phyloP scores from a whole-genome alignment of 2,888 invertebrate species.

The Metallyticus violacea region DNA sequence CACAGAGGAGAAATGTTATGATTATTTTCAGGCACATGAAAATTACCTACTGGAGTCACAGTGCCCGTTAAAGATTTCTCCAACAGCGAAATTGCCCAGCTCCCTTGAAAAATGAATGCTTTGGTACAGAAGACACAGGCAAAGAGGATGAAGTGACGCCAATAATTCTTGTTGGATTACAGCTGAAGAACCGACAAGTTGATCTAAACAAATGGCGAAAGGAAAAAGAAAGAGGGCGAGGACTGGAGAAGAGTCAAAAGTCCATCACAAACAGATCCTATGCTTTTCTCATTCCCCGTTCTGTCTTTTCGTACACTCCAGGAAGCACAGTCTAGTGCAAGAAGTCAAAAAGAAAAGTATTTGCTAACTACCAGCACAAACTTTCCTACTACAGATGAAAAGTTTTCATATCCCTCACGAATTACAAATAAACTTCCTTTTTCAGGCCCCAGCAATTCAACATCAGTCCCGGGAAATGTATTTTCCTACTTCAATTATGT shows the following conservation, averaged over 20 bases:
- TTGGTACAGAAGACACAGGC: background rate
- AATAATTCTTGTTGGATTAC: background rate
- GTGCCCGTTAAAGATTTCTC: background rate
- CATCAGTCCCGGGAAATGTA: background rate
- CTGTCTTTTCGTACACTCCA: background rate
- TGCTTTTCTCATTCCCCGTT: background rate
- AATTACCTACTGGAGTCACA: too few species aligned
- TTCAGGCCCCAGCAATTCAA: background rate
- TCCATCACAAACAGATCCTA: background rate
- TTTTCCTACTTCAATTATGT: background rate
- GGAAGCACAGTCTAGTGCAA: background rate
- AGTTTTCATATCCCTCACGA: background rate
- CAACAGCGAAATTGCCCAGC: too few species aligned
- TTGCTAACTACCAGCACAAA: background rate
- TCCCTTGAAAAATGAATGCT: background rate
- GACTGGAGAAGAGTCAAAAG: background rate
- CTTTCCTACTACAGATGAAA: background rate
- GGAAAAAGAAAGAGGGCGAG: background rate
- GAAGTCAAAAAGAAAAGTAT: background rate
- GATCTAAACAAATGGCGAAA: background rate
- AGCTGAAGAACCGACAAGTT: background rate
- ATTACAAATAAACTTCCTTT: background rate
- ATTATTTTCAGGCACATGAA: too few species aligned
- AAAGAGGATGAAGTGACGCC: background rate
- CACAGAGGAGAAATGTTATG: too few species aligned